These are phyloP conservation scores for Onychomys leucogaster DNA, from an alignment of 2,797 vertebrate genomes.

Conservation along the genomic window DNA sequence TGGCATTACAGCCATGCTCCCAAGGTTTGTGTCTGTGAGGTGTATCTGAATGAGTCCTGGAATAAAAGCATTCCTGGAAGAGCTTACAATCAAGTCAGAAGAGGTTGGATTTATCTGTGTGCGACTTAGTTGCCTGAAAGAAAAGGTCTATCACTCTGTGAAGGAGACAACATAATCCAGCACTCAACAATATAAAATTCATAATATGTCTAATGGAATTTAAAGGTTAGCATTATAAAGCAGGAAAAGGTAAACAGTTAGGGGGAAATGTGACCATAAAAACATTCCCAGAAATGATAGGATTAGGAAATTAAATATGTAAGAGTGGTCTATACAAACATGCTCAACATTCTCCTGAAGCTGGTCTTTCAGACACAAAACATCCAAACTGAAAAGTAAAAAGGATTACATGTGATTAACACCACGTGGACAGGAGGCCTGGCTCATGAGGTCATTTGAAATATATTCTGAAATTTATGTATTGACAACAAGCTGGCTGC, in stretches of 20 bases:
- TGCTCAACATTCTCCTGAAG: too few species aligned
- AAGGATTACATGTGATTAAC: neutral
- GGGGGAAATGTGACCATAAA: neutral
- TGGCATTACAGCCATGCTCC: neutral
- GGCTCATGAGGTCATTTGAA: neutral
- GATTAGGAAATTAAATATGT: neutral
- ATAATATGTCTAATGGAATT: neutral
- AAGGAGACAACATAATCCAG: neutral
- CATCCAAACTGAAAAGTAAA: neutral
- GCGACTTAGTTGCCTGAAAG: neutral
- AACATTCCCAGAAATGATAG: neutral
- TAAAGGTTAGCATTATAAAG: neutral
- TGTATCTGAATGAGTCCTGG: neutral
- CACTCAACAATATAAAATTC: neutral
- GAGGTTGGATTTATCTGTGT: neutral
- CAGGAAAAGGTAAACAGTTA: neutral
- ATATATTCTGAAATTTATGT: neutral
- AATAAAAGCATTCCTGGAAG: neutral
- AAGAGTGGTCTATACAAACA: neutral
- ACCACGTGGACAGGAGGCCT: neutral
- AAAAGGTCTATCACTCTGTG: neutral
- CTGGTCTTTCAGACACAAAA: neutral
- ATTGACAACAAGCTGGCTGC: neutral
- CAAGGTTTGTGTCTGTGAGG: neutral
- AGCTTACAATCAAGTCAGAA: neutral